phyloP scores from a whole-genome alignment of 2,113 vertebrate species.

The Crotalus tigris region DNA sequence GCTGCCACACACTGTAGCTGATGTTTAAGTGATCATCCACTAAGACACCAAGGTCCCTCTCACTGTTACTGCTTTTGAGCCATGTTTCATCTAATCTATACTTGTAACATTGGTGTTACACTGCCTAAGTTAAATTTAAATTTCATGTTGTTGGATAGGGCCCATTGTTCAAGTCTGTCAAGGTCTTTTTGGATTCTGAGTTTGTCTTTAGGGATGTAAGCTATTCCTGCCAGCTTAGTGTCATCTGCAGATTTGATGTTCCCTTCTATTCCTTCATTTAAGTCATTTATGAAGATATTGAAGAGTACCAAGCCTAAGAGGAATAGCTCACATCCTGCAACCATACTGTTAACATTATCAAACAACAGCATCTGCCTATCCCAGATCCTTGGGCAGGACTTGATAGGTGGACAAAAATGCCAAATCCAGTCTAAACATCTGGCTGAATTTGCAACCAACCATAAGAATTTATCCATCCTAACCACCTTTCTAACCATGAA shows the following conservation, averaged over 20 bases:
- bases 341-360: not conserved
- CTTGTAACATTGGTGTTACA: too few relatives aligned
- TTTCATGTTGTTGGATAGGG: too few relatives aligned
- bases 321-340: not conserved
- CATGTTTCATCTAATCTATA: too few relatives aligned
- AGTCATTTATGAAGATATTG: not conserved
- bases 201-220: too few relatives aligned
- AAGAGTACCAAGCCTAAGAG: not conserved
- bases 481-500: not conserved
- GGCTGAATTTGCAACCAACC: not conserved
- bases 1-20: too few relatives aligned
- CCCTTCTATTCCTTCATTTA: not conserved
- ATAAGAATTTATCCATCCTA: not conserved
- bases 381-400: not conserved
- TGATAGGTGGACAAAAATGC: not conserved
- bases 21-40: too few relatives aligned
- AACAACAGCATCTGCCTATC: not conserved
- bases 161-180: too few relatives aligned
- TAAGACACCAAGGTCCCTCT: too few relatives aligned
- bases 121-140: too few relatives aligned
- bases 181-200: too few relatives aligned
- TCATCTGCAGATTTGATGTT: not conserved
- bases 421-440: not conserved
- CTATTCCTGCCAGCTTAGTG: not conserved
- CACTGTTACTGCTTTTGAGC: too few relatives aligned